phyloP scores from a whole-genome alignment of 2,113 vertebrate species.

The Pardalotus punctatus region DNA sequence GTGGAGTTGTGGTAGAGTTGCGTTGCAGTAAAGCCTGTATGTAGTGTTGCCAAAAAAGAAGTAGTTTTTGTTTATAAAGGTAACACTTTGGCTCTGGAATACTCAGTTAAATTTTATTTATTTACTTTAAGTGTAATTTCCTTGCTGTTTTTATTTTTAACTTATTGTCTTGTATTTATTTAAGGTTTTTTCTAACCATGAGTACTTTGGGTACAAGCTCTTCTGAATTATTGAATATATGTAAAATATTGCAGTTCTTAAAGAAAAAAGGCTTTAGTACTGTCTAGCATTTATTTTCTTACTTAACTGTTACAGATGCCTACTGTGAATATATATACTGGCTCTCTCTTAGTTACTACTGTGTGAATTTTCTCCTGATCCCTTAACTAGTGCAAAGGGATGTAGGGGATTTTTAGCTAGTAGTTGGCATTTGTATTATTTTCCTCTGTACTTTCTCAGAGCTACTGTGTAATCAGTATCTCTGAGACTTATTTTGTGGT shows the following conservation, averaged over 20 bases:
- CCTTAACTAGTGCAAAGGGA: not conserved
- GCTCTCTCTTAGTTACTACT: not conserved
- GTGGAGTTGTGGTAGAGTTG: not conserved
- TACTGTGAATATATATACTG: fast-evolving
- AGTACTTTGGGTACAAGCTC: fast-evolving
- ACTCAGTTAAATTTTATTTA: fast-evolving
- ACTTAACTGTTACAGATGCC: fast-evolving
- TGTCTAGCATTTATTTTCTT: fast-evolving
- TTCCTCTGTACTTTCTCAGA: not conserved
- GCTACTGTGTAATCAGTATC: not conserved
- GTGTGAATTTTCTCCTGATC: not conserved
- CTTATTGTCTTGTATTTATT: fast-evolving
- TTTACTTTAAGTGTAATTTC: fast-evolving
- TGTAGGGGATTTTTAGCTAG: not conserved
- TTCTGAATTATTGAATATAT: not conserved
- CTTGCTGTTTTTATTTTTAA: fast-evolving
- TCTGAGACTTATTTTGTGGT: not conserved
- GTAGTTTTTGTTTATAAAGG: fast-evolving
- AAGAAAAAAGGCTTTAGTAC: not conserved
- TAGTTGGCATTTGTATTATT: not conserved
- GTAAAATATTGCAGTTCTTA: not conserved
- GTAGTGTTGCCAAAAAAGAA: fast-evolving
- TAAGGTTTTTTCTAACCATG: fast-evolving
- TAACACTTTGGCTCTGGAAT: fast-evolving
- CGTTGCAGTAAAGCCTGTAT: fast-evolving